Evolutionary conservation across 92 coral and sea anemone genomes (phyloP).

Genomic region (Bergia puertoricense): DNA sequence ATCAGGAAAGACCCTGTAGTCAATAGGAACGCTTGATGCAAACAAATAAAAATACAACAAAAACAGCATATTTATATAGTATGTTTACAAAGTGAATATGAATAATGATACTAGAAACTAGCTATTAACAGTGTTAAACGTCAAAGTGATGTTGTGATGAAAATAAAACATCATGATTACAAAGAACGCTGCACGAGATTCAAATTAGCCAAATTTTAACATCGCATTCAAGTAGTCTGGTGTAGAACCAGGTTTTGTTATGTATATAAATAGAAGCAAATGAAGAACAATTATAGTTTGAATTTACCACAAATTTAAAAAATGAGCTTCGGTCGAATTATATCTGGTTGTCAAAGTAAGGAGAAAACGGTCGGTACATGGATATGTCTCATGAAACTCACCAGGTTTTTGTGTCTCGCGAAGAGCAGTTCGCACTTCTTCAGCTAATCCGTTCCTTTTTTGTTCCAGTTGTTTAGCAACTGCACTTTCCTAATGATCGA

Average conservation of each 20-base stretch:
- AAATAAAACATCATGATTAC: neutral
- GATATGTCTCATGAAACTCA: neutral
- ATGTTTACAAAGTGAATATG: no score
- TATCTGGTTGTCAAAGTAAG: neutral
- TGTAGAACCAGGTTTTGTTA: neutral
- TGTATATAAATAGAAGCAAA: neutral
- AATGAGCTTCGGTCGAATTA: neutral
- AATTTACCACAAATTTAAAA: neutral
- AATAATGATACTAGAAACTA: no score
- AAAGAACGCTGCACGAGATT: neutral
- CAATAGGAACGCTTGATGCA: no score
- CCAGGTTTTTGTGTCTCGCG: neutral
- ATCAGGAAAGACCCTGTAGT: no score
- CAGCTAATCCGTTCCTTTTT: neutral
- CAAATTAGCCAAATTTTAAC: neutral
- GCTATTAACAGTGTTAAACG: no score
- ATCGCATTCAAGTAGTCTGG: neutral
- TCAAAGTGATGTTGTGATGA: neutral
- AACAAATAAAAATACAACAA: no score
- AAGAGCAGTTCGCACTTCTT: neutral
- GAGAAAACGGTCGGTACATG: neutral
- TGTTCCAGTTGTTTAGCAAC: neutral
- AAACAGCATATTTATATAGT: no score
- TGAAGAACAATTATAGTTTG: neutral
- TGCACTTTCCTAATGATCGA: neutral